Conservation (phyloP, 2,888 invertebrate species). For the Eurytoma californica region DNA sequence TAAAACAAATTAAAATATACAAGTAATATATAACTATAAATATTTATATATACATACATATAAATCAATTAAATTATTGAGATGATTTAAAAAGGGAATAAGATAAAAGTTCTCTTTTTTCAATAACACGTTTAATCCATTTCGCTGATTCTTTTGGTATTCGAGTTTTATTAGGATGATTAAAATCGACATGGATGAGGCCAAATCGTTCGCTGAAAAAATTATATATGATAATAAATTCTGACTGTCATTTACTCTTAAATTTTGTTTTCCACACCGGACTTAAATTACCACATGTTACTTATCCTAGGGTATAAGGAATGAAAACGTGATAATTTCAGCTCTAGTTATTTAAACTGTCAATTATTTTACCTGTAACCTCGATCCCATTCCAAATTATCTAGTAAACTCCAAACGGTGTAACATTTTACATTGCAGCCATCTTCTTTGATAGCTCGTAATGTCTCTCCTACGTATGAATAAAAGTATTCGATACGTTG, state of each 20-base stretch:
- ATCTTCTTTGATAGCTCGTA: constrained; percentile 75
- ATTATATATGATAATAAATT: background rate
- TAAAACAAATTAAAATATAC: background rate
- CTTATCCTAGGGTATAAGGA: too few relatives aligned
- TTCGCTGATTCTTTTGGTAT: constrained; percentile 80
- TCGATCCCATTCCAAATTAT: constrained; percentile 81
- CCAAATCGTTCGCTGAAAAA: constrained; percentile 77
- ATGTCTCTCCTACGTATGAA: constrained; percentile 74
- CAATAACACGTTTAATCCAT: constrained; percentile 69
- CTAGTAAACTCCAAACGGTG: constrained; percentile 80
- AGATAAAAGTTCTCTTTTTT: background rate
- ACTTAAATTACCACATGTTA: too few relatives aligned
- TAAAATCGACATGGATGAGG: constrained; percentile 82
- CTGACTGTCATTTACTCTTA: too few relatives aligned
- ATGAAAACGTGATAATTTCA: too few relatives aligned
- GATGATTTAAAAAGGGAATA: too few relatives aligned
- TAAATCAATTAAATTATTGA: too few relatives aligned
- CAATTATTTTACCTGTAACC: constrained; percentile 76
- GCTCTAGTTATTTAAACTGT: background rate
- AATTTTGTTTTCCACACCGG: too few relatives aligned
- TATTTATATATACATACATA: background rate
- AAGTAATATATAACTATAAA: background rate
- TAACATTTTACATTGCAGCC: constrained; percentile 77
- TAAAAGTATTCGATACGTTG: constrained; percentile 66
- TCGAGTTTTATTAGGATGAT: constrained; percentile 78